Conservation (phyloP, 2,888 invertebrate species). For the Tubulanus polymorphus region DNA sequence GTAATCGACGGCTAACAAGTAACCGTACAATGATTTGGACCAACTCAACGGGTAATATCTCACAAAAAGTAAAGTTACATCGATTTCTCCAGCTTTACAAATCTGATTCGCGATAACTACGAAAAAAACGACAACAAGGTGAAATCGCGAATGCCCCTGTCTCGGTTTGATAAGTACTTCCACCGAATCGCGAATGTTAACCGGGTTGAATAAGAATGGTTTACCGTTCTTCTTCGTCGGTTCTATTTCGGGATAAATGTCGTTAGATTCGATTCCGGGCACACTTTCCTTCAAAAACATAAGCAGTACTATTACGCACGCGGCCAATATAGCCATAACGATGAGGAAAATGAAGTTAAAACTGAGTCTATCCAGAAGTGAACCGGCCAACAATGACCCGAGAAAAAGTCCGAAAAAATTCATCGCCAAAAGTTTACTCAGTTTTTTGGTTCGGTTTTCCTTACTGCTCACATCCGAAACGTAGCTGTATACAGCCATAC, state of each 20-base stretch:
- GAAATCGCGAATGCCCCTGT: conserved; percentile 22
- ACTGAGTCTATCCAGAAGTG: conserved; percentile 32
- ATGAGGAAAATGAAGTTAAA: conserved; percentile 34
- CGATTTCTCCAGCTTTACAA: conserved; percentile 49
- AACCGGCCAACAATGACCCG: conserved; percentile 43
- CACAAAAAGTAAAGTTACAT: conserved; percentile 47
- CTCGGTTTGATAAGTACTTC: conserved; percentile 30
- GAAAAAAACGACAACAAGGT: conserved; percentile 35
- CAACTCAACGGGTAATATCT: conserved; percentile 43
- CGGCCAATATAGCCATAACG: conserved; percentile 35
- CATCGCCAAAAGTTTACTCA: conserved; percentile 48
- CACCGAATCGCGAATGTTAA: conserved; percentile 33
- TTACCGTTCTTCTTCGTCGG: conserved; percentile 8
- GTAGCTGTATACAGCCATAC: conserved; percentile 53
- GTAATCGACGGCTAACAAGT: conserved; percentile 48
- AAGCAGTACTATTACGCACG: conserved; percentile 33
- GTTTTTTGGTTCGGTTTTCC: conserved; percentile 38
- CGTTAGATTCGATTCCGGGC: conserved; percentile 14
- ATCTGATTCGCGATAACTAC: conserved; percentile 36
- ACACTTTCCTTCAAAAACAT: conserved; percentile 36
- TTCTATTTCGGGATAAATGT: background rate
- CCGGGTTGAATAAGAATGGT: conserved; percentile 20
- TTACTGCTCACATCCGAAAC: conserved; percentile 43
- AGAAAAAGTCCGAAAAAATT: conserved; percentile 49
- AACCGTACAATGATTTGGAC: conserved; percentile 45